Evolutionary conservation across 2,797 vertebrate species (phyloP).

Genomic region (Macrochelys suwanniensis): DNA sequence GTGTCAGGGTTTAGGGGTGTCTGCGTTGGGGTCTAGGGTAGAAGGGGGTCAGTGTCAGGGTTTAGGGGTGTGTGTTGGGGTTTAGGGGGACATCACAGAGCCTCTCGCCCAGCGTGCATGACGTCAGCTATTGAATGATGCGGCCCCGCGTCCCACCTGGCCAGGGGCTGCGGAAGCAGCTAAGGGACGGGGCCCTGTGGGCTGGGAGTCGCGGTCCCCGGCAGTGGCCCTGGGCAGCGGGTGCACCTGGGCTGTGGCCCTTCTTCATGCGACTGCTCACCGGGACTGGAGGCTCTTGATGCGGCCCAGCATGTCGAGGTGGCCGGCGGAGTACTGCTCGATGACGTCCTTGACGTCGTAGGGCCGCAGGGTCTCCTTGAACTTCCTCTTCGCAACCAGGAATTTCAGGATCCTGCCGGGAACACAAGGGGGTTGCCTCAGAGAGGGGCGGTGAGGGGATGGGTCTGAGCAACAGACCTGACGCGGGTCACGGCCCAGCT

Average conservation of each 20-base stretch:
- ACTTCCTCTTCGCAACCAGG: constrained; percentile 97
- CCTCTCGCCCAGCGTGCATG: background rate
- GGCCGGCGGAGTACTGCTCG: constrained; percentile 97
- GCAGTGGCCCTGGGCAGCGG: background rate
- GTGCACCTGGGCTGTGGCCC: background rate
- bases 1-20: too few species aligned
- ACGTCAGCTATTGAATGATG: too few species aligned
- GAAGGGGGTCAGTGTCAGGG: too few species aligned
- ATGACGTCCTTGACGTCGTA: constrained; percentile 99
- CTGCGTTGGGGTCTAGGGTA: too few species aligned
- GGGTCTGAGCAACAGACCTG: background rate
- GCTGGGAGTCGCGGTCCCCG: background rate
- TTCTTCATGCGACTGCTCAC: constrained; percentile 74
- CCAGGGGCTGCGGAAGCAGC: background rate
- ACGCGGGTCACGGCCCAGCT: background rate
- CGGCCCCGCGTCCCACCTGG: too few species aligned
- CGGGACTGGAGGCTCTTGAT: constrained; percentile 97
- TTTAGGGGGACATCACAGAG: too few species aligned
- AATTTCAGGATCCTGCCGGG: constrained; percentile 94
- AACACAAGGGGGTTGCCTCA: background rate
- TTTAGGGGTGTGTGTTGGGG: too few species aligned
- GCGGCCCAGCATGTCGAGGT: constrained; percentile 97
- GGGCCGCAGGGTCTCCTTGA: constrained; percentile 96
- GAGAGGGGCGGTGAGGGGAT: background rate
- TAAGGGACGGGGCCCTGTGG: background rate